A percentile compares a stretch with the other conserved stretches of the same genome.
Conservation (phyloP, 2,888 invertebrate genomes). For the Ennomos fuscantarius region DNA sequence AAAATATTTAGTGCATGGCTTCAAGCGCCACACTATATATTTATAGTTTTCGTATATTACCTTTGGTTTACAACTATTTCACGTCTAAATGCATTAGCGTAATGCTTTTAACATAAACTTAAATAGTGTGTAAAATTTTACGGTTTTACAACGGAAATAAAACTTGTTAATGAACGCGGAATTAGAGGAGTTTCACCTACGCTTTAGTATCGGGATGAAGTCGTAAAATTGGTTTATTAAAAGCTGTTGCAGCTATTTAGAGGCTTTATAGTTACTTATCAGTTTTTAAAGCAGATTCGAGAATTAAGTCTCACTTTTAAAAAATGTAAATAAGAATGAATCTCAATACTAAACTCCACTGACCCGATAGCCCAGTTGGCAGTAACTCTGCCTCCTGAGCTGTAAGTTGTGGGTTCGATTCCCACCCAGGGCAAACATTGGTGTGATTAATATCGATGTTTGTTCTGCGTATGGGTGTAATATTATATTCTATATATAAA, state of each 20-base stretch:
- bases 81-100: conserved; percentile 5
- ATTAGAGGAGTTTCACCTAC: conserved; percentile 20
- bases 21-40: not conserved
- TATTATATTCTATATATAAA: no score
- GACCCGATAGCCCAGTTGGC: no score
- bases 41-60: conserved; percentile 6
- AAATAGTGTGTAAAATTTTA: conserved; percentile 10
- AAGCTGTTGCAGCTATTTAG: conserved; percentile 14
- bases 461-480: no score
- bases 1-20: not conserved
- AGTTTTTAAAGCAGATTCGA: no score
- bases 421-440: no score
- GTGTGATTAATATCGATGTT: no score
- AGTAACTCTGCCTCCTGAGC: no score
- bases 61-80: conserved; percentile 11
- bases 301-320: no score
- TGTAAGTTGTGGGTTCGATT: no score
- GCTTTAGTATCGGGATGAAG: conserved; percentile 19
- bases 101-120: conserved; percentile 13
- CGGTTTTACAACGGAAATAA: conserved; percentile 13
- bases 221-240: conserved; percentile 21
- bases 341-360: no score
- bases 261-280: not conserved
- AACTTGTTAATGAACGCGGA: conserved; percentile 12
- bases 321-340: no score